A percentile compares a stretch with the other conserved stretches of the same genome.
Evolutionary conservation across 2,797 vertebrate species (phyloP).

Genomic region (Myripristis jacobus): DNA sequence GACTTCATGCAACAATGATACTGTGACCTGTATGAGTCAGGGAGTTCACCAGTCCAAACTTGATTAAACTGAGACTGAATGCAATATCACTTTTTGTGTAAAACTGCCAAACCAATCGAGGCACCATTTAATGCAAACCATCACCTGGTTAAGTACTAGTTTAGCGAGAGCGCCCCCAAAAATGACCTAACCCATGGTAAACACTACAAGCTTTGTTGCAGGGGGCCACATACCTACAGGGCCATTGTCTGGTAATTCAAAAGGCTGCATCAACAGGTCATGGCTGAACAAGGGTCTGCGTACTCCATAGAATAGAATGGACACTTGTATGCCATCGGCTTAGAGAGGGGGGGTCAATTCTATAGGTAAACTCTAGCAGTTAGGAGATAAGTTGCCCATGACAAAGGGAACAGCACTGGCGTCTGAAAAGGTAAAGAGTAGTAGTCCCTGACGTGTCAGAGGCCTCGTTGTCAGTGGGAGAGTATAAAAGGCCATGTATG

Average conservation of each 20-base stretch:
- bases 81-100: background rate
- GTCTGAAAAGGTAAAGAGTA: constrained; percentile 81
- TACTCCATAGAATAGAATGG: constrained; percentile 66
- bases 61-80: constrained; percentile 5
- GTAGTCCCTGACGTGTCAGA: constrained; percentile 74
- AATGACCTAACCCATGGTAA: constrained; percentile 47
- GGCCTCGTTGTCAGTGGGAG: constrained; percentile 67
- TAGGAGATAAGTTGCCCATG: constrained; percentile 72
- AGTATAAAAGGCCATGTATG: constrained; percentile 78
- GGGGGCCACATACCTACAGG: constrained; percentile 64
- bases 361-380: constrained; percentile 85
- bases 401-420: constrained; percentile 73
- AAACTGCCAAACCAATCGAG: constrained; percentile 15
- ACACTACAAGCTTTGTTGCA: constrained; percentile 69
- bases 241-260: constrained; percentile 79
- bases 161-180: constrained; percentile 29
- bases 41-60: constrained; percentile 11
- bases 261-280: constrained; percentile 79
- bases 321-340: constrained; percentile 59
- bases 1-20: constrained; percentile 49
- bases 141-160: constrained; percentile 29
- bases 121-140: constrained; percentile 35
- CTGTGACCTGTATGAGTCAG: constrained; percentile 26
- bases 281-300: constrained; percentile 64
- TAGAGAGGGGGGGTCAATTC: constrained; percentile 65